Percentiles rank a stretch among this genome's conserved stretches.
Conservation (phyloP, 53 echinoderm and acorn worm genomes). For the Apostichopus leukothele region DNA sequence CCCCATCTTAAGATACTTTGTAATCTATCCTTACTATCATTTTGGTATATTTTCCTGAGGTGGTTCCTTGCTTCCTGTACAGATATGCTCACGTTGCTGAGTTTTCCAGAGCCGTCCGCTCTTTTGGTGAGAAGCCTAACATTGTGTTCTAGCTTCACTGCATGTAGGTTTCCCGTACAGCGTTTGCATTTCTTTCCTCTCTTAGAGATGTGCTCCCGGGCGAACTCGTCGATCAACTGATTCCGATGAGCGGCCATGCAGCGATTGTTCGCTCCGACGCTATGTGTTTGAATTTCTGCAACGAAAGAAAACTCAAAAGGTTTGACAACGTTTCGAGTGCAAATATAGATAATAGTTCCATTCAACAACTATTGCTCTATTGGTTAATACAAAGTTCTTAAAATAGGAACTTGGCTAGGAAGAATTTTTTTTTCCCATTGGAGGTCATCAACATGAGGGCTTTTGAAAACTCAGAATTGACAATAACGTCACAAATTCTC, state of each 20-base stretch:
- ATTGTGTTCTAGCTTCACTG: conserved; percentile 80
- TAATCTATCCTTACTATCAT: conserved; percentile 68
- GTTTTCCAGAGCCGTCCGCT: conserved; percentile 12
- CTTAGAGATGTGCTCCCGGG: conserved; percentile 58
- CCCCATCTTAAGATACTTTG: too few species aligned
- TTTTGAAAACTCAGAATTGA: too few species aligned
- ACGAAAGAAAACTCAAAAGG: neutral
- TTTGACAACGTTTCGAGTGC: too few species aligned
- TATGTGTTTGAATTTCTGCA: neutral
- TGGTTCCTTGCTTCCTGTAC: conserved; percentile 80
- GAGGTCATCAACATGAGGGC: too few species aligned
- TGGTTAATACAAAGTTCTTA: neutral
- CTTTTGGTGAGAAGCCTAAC: conserved; percentile 75
- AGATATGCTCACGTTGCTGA: conserved; percentile 69
- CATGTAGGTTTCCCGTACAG: conserved; percentile 57
- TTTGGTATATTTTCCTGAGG: conserved; percentile 64
- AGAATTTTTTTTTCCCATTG: too few species aligned
- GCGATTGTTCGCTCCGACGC: neutral
- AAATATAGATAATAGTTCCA: neutral
- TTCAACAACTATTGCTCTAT: neutral
- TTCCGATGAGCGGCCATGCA: conserved; percentile 60
- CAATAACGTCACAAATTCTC: too few species aligned
- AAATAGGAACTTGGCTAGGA: too few species aligned
- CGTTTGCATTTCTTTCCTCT: conserved; percentile 65
- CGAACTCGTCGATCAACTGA: conserved; percentile 69